Conservation (phyloP, 2,888 invertebrate genomes). For the Mesorhabditis sp. region DNA sequence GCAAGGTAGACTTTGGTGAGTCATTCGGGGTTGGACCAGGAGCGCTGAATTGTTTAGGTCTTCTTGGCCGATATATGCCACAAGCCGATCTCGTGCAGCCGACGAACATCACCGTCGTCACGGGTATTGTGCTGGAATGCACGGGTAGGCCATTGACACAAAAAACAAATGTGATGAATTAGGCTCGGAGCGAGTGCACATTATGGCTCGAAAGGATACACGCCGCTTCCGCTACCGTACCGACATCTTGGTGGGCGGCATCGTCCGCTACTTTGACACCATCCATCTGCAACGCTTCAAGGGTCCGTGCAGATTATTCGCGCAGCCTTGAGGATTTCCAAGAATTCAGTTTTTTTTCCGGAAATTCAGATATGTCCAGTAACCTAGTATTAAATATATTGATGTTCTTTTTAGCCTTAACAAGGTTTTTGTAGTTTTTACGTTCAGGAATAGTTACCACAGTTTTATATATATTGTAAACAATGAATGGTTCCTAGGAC, state of each 20-base stretch:
- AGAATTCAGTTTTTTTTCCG: too few relatives aligned
- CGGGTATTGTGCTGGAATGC: constrained; percentile 42
- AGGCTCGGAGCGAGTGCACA: constrained; percentile 49
- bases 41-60: constrained; percentile 17
- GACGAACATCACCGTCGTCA: constrained; percentile 56
- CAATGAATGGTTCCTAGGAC: too few relatives aligned
- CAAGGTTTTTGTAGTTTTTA: too few relatives aligned
- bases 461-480: too few relatives aligned
- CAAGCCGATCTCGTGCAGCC: constrained; percentile 56
- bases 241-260: constrained; percentile 55
- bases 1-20: constrained; percentile 55
- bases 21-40: neutral
- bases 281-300: constrained; percentile 55
- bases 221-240: constrained; percentile 51
- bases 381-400: too few relatives aligned
- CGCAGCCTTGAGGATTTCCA: too few relatives aligned
- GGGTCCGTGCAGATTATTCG: constrained; percentile 18
- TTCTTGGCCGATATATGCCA: constrained; percentile 44
- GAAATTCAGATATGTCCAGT: too few relatives aligned
- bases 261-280: constrained; percentile 56
- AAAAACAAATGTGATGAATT: neutral
- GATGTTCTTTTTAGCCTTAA: too few relatives aligned
- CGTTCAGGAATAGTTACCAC: too few relatives aligned
- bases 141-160: constrained; percentile 17
- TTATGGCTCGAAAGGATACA: constrained; percentile 54